phyloP scores from a whole-genome alignment of 1,140 invertebrate genomes.

The Tigriopus japonicus region DNA sequence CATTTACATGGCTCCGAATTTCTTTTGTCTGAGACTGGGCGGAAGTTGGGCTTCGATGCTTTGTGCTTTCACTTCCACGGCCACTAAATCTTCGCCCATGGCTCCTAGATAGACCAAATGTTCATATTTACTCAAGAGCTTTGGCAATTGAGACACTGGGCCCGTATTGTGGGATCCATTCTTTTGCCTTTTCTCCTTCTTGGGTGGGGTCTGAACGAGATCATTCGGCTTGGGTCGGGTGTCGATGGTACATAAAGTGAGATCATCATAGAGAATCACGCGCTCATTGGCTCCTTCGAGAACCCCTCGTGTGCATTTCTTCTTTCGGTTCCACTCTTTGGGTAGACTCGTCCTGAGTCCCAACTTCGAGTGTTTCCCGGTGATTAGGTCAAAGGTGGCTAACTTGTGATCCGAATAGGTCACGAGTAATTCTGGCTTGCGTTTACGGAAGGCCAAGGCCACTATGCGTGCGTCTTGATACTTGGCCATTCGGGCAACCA shows the following conservation, averaged over 20 bases:
- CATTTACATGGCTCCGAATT: background rate
- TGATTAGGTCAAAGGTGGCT: background rate
- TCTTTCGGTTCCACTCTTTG: background rate
- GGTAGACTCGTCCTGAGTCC: background rate
- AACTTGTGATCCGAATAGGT: background rate
- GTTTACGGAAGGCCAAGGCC: background rate
- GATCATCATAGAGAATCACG: background rate
- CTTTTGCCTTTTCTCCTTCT: background rate
- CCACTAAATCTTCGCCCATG: background rate
- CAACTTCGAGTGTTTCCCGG: background rate
- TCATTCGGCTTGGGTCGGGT: background rate
- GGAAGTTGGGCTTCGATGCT: background rate
- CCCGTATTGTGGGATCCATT: background rate
- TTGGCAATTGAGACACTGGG: background rate
- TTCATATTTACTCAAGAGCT: background rate
- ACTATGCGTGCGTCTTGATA: background rate
- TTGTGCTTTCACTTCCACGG: background rate
- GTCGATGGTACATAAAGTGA: background rate
- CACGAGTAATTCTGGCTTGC: background rate
- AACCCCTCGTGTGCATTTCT: background rate
- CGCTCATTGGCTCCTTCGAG: background rate
- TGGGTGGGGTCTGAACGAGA: background rate
- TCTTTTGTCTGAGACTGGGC: background rate
- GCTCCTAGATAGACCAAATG: background rate
- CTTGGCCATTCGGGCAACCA: background rate